Evolutionary conservation across 2,797 vertebrate genomes (phyloP), one percentile per base, ranked within the genome.

Genomic region (Peromyscus nudipes): DNA sequence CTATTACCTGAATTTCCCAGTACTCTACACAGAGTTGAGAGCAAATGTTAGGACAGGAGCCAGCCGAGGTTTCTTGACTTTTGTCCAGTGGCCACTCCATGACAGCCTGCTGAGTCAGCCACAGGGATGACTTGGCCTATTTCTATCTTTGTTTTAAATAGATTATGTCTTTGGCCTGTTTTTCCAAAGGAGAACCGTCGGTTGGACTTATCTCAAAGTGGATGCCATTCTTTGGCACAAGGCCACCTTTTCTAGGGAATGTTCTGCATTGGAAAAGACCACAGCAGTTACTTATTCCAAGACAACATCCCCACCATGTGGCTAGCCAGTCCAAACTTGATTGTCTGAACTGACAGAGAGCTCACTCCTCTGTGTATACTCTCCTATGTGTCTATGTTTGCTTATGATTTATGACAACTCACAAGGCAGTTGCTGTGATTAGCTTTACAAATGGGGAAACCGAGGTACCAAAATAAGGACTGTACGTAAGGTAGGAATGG

Each of bases 141-240:
- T 96, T 96, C 85, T 95, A 31, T 62, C 82, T 94, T 13, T 2
- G 31, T 95, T 95, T 87, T 57, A 96, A 96, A 94, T 89, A 83
- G 85, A 83, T 92, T 80, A 60, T n/a, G 62, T 71, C 67, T 92
- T 95, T 95, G 97, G 96, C 93, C 96, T 96, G 94, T 40, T 96
- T 97, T 96, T 91, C 86, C 83, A 97, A 91, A 62, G 16, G 49
- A 89, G 82, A 96, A 25, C 52, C 79, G 3, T 60, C 3, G 0
- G 57, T 80, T 91, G 86, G 81, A 85, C 77, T 97, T 91, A 92
- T 96, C 96, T 95, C 89, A 57, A 86, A 95, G 85, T 62, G 83
- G 91, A 89, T 64, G 82, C 89, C 83, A n/a, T 86, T 92, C 62
- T 86, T 87, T 96, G 96, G 95, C 96, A 43, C 6, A 8, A 65